Evolutionary conservation across 2,113 vertebrate genomes (phyloP).

Genomic region (Ondatra zibethicus): DNA sequence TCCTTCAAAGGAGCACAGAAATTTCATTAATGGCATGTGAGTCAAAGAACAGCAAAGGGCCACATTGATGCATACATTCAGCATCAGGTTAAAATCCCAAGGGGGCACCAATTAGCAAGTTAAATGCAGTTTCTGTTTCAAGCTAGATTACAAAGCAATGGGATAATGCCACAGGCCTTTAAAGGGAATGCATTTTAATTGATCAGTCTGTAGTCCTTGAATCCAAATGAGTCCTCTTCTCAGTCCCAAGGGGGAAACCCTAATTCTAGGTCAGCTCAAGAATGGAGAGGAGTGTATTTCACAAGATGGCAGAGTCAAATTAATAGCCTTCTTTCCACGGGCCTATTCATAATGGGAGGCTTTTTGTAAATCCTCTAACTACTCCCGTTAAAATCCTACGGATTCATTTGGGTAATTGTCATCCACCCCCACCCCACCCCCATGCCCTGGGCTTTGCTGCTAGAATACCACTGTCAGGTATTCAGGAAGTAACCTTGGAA

Average conservation of each 20-base stretch:
- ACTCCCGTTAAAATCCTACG: constrained; percentile 63
- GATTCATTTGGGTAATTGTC: constrained; percentile 55
- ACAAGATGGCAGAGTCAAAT: background rate
- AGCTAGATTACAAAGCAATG: constrained; percentile 56
- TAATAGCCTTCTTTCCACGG: constrained; percentile 31
- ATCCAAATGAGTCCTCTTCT: constrained; percentile 63
- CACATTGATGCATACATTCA: constrained; percentile 30
- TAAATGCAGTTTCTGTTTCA: constrained; percentile 72
- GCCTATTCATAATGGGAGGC: constrained; percentile 33
- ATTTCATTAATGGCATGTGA: constrained; percentile 52
- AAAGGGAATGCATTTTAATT: constrained; percentile 57
- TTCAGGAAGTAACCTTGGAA: constrained; percentile 65
- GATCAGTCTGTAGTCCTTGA: constrained; percentile 62
- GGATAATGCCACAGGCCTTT: constrained; percentile 51
- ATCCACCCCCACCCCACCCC: background rate
- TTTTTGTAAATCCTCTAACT: constrained; percentile 53
- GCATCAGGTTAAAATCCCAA: constrained; percentile 64
- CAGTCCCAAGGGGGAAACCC: background rate
- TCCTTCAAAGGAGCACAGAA: constrained; percentile 42
- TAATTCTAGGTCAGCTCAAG: constrained; percentile 49
- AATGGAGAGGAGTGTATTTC: constrained; percentile 38
- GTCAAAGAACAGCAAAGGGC: constrained; percentile 40
- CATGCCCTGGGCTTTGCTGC: constrained; percentile 49
- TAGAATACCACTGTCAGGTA: constrained; percentile 61
- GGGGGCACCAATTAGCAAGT: constrained; percentile 67